Conservation (phyloP, 2,113 vertebrate genomes). For the Ophthalmolycus amberensis region DNA sequence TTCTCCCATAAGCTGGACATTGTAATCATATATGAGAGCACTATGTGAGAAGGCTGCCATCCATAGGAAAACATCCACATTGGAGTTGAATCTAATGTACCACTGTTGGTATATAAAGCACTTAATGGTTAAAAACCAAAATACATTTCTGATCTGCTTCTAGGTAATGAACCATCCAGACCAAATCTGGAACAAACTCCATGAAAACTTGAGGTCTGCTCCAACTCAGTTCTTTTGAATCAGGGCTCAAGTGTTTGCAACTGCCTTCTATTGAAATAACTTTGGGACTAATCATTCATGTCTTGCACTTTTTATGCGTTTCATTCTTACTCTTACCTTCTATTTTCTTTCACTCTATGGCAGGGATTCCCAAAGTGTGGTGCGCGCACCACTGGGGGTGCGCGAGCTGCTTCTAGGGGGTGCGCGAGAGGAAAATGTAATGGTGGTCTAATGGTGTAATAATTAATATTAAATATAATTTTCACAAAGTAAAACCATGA, state of each 20-base stretch:
- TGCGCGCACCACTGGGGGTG: no score
- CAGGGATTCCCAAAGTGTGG: no score
- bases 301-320: no score
- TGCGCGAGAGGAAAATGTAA: no score
- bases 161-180: background rate
- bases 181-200: background rate
- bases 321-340: no score
- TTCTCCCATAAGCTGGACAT: no score
- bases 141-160: background rate
- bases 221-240: background rate
- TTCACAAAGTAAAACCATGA: no score
- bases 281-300: background rate
- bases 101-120: background rate
- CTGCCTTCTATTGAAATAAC: background rate
- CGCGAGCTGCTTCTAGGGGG: no score
- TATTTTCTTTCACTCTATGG: no score
- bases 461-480: no score
- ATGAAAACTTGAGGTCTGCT: background rate
- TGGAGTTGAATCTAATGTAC: background rate
- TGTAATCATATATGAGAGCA: background rate
- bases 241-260: background rate
- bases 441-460: no score
- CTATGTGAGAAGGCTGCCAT: background rate
- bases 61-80: background rate
- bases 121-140: background rate